These are phyloP conservation scores for Typhlichthys eigenmanni DNA, from an alignment of 2,797 vertebrate genomes.

Conservation along the genomic window DNA sequence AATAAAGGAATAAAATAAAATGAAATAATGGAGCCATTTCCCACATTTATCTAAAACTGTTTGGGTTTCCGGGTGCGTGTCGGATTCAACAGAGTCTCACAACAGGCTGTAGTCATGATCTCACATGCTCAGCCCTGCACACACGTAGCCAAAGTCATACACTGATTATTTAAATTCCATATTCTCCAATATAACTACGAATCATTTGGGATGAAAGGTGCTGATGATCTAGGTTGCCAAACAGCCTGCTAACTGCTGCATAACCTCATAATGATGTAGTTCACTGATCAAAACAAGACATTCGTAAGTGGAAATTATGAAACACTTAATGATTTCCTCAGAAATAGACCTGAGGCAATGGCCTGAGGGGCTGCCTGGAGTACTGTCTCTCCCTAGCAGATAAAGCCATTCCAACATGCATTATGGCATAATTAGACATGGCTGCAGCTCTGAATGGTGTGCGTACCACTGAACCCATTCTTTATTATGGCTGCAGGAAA, in stretches of 20 bases:
- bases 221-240: constrained; percentile 36
- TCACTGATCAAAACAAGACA: constrained; percentile 62
- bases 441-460: constrained; percentile 57
- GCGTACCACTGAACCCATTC: constrained; percentile 41
- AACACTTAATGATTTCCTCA: constrained; percentile 62
- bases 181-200: constrained; percentile 21
- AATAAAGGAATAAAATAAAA: constrained; percentile 71
- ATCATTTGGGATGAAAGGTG: constrained; percentile 41
- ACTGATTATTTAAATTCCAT: constrained; percentile 28
- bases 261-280: constrained; percentile 50
- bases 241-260: constrained; percentile 35
- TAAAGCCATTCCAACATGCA: constrained; percentile 57
- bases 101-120: constrained; percentile 13
- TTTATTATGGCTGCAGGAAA: constrained; percentile 49
- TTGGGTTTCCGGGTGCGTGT: constrained; percentile 45
- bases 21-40: constrained; percentile 66
- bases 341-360: constrained; percentile 65
- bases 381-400: constrained; percentile 52
- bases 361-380: constrained; percentile 63
- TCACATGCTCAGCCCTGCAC: too few relatives aligned
- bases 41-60: constrained; percentile 59
- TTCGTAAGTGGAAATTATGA: constrained; percentile 65
- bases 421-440: constrained; percentile 71
- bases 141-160: neutral
- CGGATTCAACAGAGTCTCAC: constrained; percentile 35